These are phyloP conservation scores for Gobiocypris rarus DNA, from an alignment of 2,113 vertebrate genomes.

Conservation along the genomic window DNA sequence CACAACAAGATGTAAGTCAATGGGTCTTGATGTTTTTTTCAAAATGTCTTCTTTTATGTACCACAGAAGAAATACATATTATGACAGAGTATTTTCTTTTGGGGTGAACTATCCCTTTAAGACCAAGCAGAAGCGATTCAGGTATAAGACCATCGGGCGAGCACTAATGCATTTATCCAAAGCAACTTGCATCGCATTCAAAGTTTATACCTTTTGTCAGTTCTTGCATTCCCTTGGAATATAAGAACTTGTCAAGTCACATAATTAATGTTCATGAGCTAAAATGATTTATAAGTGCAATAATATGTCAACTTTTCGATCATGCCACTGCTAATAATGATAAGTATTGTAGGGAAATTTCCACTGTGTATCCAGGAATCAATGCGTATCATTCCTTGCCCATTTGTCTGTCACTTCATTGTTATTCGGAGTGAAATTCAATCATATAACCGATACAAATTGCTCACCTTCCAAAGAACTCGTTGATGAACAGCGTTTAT, in stretches of 20 bases:
- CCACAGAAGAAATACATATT: not conserved
- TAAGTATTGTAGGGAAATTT: not conserved
- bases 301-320: not conserved
- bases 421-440: not conserved
- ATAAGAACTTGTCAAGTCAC: not conserved
- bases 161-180: not conserved
- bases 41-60: not conserved
- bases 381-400: not conserved
- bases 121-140: not conserved
- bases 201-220: not conserved
- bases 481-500: not conserved
- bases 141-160: not conserved
- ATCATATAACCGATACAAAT: slow-evolving; percentile 14
- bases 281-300: not conserved
- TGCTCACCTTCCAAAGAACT: not conserved
- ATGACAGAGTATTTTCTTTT: not conserved
- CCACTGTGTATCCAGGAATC: not conserved
- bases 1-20: not conserved
- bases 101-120: not conserved
- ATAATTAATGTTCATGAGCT: not conserved
- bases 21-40: not conserved
- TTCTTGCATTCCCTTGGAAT: not conserved
- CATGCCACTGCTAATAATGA: not conserved
- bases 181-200: not conserved
- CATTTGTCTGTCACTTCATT: slow-evolving; percentile 5